Percentiles rank a stretch among this genome's conserved stretches.
Evolutionary conservation across 92 coral and sea anemone species (phyloP).

Genomic region (Paragorgia papillata): DNA sequence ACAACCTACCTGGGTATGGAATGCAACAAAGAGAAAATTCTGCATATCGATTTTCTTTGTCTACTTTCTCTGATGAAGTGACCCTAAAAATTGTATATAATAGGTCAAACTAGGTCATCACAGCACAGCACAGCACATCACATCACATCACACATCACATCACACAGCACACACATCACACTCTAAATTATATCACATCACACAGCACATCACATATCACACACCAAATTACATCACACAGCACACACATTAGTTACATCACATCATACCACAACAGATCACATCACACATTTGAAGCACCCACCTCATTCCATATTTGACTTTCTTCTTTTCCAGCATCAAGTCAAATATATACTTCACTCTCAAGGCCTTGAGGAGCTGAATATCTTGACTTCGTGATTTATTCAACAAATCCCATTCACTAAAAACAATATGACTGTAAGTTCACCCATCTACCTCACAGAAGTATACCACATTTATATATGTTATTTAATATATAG

Average conservation of each 20-base stretch:
- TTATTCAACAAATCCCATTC: constrained; percentile 91
- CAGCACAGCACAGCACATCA: background rate
- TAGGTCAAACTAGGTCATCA: background rate
- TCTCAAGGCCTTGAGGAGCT: constrained; percentile 75
- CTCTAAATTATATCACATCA: too few species aligned
- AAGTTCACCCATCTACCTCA: background rate
- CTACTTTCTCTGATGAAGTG: constrained; percentile 97
- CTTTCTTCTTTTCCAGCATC: constrained; percentile 98
- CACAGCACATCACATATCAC: too few species aligned
- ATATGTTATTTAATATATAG: too few species aligned
- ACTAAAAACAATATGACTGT: constrained; percentile 44
- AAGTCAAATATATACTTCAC: constrained; percentile 91
- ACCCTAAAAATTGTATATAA: constrained; percentile 58
- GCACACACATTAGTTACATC: background rate
- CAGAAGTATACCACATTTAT: too few species aligned
- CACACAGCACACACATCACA: background rate
- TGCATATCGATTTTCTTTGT: constrained; percentile 88
- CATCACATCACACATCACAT: too few species aligned
- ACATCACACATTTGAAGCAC: background rate
- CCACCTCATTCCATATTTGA: constrained; percentile 97
- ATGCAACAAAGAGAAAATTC: constrained; percentile 85
- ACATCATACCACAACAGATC: too few species aligned
- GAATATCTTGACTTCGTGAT: constrained; percentile 87
- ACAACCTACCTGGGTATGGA: constrained; percentile 84
- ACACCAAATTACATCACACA: too few species aligned